Evolutionary conservation across 2,113 vertebrate species (phyloP).

Genomic region (Rhabdomys dilectus): DNA sequence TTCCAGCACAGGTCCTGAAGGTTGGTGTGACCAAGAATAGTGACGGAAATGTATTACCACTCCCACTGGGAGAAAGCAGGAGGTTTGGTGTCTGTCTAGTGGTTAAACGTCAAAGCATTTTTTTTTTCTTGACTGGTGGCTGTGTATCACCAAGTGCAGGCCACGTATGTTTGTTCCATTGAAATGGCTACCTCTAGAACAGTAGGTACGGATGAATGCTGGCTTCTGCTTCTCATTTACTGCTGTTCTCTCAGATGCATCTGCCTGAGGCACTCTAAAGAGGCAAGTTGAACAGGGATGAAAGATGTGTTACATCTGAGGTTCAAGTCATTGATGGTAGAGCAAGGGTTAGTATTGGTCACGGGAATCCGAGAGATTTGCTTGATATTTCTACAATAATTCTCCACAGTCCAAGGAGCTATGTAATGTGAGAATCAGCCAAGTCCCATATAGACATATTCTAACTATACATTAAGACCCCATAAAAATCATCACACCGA

Average conservation of each 20-base stretch:
- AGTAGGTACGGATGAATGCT: neutral
- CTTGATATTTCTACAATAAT: neutral
- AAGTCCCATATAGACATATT: neutral
- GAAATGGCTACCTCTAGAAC: neutral
- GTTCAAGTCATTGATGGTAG: constrained; percentile 7
- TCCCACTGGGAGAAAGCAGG: neutral
- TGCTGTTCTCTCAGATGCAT: neutral
- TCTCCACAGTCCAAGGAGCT: neutral
- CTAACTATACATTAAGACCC: neutral
- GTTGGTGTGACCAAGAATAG: neutral
- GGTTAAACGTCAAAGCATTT: neutral
- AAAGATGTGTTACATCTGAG: neutral
- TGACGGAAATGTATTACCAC: neutral
- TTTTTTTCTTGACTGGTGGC: neutral
- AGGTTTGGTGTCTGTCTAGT: neutral
- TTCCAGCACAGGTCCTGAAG: neutral
- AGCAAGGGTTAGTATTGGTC: neutral
- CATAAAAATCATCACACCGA: neutral
- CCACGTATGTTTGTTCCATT: neutral
- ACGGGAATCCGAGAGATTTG: constrained; percentile 1
- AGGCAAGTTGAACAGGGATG: neutral
- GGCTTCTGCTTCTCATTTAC: neutral
- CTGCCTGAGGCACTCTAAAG: neutral
- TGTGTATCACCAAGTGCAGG: neutral
- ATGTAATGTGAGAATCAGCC: neutral